phyloP scores from a whole-genome alignment of 2,797 vertebrate genomes.

The Vultur gryphus region DNA sequence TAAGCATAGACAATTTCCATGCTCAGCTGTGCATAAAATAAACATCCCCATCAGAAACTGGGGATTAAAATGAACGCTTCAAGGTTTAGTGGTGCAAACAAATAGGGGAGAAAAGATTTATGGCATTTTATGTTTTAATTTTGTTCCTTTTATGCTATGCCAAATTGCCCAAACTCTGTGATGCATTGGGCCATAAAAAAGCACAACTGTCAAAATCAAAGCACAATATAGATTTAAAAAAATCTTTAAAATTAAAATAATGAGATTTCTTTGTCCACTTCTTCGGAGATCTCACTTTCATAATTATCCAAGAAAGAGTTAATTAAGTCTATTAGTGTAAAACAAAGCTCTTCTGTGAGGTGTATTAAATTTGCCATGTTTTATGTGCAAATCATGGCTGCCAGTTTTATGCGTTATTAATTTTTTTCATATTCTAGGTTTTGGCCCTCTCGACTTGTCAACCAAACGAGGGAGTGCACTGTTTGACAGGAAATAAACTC shows the following conservation, averaged over 20 bases:
- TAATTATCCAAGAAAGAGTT: background rate
- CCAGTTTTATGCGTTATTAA: background rate
- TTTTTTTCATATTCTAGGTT: background rate
- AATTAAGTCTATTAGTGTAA: background rate
- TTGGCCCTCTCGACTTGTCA: background rate
- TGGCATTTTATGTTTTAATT: slow-evolving; percentile 2
- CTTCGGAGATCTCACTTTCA: background rate
- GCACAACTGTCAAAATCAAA: slow-evolving; percentile 27
- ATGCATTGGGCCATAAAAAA: slow-evolving; percentile 13
- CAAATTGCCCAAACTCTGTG: background rate
- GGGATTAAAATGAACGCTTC: slow-evolving; percentile 6
- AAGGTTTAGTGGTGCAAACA: slow-evolving; percentile 42
- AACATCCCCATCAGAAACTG: slow-evolving; percentile 15
- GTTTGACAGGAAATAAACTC: background rate
- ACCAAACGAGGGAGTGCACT: background rate
- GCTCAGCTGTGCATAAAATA: slow-evolving; percentile 7
- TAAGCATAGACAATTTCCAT: background rate
- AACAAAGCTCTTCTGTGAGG: background rate
- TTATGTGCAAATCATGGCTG: background rate
- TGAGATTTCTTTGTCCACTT: background rate
- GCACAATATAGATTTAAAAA: background rate
- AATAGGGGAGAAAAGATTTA: slow-evolving; percentile 1
- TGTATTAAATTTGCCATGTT: background rate
- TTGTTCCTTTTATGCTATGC: slow-evolving; percentile 40
- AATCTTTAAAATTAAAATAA: background rate